Percentiles rank a stretch among this genome's conserved stretches.
These are phyloP conservation scores for Artibeus jamaicensis DNA, from an alignment of 2,797 vertebrate genomes.

Conservation along the genomic window DNA sequence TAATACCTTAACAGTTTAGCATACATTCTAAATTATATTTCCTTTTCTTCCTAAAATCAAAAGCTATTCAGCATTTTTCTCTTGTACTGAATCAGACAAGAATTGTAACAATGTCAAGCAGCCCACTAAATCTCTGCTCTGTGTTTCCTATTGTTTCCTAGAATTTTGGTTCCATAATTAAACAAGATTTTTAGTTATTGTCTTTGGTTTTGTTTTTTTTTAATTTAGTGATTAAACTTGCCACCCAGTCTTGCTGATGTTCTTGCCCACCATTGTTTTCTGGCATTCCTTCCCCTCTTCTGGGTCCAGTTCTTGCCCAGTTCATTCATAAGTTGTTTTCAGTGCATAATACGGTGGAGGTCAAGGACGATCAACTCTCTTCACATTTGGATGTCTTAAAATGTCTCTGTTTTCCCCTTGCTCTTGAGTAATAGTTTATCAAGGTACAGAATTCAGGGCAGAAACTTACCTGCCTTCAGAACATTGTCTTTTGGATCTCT, in stretches of 20 bases:
- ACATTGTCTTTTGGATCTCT: neutral
- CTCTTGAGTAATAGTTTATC: neutral
- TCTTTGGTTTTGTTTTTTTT: neutral
- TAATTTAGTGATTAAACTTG: neutral
- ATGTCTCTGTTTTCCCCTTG: neutral
- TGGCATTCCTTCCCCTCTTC: neutral
- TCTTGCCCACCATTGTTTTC: neutral
- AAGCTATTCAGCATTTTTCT: neutral
- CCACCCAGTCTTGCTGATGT: neutral
- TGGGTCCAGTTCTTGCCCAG: neutral
- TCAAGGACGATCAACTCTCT: neutral
- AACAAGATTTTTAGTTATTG: neutral
- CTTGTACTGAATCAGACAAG: neutral
- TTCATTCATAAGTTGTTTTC: neutral
- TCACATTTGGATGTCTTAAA: neutral
- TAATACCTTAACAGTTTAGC: slow-evolving; percentile 1
- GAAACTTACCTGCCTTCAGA: neutral
- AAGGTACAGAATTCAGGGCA: slow-evolving; percentile 24
- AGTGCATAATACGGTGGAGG: neutral
- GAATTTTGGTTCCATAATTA: neutral
- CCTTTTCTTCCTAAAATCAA: slow-evolving; percentile 15
- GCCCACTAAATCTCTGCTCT: neutral
- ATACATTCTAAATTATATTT: slow-evolving; percentile 9
- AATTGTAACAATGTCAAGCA: neutral
- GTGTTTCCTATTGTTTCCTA: slow-evolving; percentile 19